phyloP scores from a whole-genome alignment of 2,113 vertebrate species.

The Chaenocephalus aceratus region DNA sequence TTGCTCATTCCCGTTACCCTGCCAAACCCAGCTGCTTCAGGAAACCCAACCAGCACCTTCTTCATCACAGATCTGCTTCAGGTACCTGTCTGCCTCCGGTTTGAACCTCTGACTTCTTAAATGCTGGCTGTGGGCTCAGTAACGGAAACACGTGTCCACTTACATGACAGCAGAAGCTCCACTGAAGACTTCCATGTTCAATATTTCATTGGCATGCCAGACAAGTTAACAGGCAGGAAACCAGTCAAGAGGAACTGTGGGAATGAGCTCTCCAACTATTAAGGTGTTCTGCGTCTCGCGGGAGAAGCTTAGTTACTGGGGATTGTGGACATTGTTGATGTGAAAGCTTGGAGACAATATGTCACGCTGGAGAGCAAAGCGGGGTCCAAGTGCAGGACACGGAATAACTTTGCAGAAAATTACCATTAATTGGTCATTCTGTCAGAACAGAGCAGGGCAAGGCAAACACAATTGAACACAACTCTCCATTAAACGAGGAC shows the following conservation, averaged over 20 bases:
- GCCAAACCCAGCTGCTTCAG: slow-evolving; percentile 26
- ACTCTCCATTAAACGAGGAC: too few species aligned
- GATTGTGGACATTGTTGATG: too few species aligned
- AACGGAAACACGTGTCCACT: background rate
- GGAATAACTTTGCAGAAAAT: too few species aligned
- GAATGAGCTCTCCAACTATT: too few species aligned
- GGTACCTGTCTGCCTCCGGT: slow-evolving; percentile 15
- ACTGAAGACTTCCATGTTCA: background rate
- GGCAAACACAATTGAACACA: too few species aligned
- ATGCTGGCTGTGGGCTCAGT: background rate
- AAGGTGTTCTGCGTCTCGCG: too few species aligned
- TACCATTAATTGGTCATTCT: too few species aligned
- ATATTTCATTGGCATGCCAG: background rate
- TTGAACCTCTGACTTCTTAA: slow-evolving; percentile 30
- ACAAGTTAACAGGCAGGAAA: background rate
- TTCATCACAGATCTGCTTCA: slow-evolving; percentile 12
- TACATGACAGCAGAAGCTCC: background rate
- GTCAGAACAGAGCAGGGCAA: too few species aligned
- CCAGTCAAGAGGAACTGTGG: background rate
- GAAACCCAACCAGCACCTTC: slow-evolving; percentile 47
- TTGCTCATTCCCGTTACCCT: slow-evolving; percentile 47
- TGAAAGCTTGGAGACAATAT: too few species aligned
- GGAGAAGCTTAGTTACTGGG: too few species aligned
- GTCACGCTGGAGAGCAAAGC: too few species aligned
- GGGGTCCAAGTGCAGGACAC: too few species aligned